Conservation (phyloP, 1,140 invertebrate species). For the Pseudobourletiella spinata region DNA sequence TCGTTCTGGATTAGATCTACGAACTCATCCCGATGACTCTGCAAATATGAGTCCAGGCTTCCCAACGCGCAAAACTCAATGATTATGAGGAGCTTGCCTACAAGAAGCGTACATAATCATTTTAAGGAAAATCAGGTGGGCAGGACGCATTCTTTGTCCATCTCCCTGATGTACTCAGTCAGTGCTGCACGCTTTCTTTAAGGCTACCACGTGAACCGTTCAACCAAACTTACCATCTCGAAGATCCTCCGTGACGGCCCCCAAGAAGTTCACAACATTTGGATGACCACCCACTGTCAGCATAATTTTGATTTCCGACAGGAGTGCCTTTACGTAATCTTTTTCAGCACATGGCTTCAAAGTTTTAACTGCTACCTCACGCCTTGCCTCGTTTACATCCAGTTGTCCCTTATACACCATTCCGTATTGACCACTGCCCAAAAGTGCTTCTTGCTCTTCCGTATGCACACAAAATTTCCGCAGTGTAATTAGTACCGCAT, state of each 20-base stretch:
- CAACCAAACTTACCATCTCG: background rate
- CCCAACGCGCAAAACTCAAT: background rate
- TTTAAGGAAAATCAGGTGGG: background rate
- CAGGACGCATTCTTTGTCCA: too few species aligned
- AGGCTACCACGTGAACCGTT: too few species aligned
- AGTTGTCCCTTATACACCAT: background rate
- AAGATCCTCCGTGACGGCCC: background rate
- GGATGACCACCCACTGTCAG: background rate
- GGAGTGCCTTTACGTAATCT: background rate
- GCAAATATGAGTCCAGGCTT: background rate
- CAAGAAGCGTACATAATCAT: background rate
- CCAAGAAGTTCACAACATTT: conserved; percentile 1
- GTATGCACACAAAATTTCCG: background rate
- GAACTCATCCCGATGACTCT: background rate
- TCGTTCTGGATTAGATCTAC: background rate
- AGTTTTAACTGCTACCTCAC: conserved; percentile 4
- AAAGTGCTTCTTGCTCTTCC: background rate
- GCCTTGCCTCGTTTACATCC: background rate
- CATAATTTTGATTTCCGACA: conserved; percentile 11
- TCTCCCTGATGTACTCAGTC: too few species aligned
- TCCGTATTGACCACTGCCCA: background rate
- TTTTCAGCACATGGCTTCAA: background rate
- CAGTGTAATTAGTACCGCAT: background rate
- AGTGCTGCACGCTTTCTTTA: too few species aligned
- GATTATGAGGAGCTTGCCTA: conserved; percentile 11